phyloP scores from a whole-genome alignment of 2,797 vertebrate genomes.

The Saxicola maurus region DNA sequence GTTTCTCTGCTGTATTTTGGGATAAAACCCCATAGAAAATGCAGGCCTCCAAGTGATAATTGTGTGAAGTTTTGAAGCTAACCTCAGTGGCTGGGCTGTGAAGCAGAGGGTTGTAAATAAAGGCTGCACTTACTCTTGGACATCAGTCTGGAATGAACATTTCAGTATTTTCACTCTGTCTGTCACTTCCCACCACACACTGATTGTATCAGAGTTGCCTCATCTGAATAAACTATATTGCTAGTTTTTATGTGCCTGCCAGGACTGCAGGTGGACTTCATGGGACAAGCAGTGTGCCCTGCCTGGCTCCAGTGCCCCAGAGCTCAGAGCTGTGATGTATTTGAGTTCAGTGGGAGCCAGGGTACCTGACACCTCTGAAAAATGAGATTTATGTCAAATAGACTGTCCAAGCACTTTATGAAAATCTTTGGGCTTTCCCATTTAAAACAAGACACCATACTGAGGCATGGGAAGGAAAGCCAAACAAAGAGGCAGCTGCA shows the following conservation, averaged over 20 bases:
- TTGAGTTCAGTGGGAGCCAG: not conserved
- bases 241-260: not conserved
- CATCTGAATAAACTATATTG: rapidly evolving
- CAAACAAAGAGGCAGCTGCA: not conserved
- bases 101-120: not conserved
- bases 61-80: not conserved
- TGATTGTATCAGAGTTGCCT: rapidly evolving
- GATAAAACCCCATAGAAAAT: not conserved
- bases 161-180: not conserved
- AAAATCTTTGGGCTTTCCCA: not conserved
- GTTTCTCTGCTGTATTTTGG: not conserved
- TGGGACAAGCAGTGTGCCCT: rapidly evolving
- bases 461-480: not conserved
- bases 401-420: not conserved
- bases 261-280: not conserved
- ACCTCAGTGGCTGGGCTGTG: not conserved
- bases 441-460: conserved; percentile 1
- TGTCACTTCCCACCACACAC: not conserved
- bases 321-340: rapidly evolving
- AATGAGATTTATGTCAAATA: not conserved
- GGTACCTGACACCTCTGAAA: not conserved
- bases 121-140: not conserved
- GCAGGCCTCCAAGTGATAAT: not conserved
- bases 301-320: rapidly evolving
- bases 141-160: not conserved